Evolutionary conservation across 2,113 vertebrate species (phyloP), one percentile per base, ranked within the genome.

Genomic region (Toxotes chatareus): DNA sequence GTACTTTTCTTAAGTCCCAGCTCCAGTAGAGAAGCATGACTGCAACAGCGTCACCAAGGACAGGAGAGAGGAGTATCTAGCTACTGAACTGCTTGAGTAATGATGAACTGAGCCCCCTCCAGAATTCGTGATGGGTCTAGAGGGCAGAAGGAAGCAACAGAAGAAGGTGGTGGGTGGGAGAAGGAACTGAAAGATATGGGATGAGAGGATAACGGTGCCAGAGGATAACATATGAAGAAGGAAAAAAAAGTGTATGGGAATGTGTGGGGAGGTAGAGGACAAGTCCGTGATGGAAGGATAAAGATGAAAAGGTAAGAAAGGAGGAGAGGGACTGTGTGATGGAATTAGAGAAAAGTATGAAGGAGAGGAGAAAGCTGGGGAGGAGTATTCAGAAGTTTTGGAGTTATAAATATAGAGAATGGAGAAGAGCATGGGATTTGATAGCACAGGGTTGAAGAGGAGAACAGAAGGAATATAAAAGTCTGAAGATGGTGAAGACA

Each of bases 341-440:
- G 61, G 47, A 79, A 86, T 85, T 73, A 61, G 56, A 80, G 42
- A 19, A 40, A 88, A 75, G 27, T 74, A 53, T 85, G 65, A 59
- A 47, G 65, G n/a, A 61, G 51, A 80, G 78, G 38, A 73, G 57
- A 64, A 79, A 67, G 49, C 57, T 57, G 46, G 40, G 64, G 67
- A 65, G 60, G 64, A 75, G 64, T 60, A 79, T 80, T 87, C 27
- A 69, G 57, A 82, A 49, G 81, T 84, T 88, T 69, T 70, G 31
- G 32, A 80, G 68, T 72, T 74, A 63, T 59, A 77, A 64, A 68
- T 61, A 40, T 34, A 6, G 19, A 42, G 27, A 74, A 78, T 53
- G 65, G 62, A 67, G 53, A 69, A 4, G 8, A 79, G 73, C 67
- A 81, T 67, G 23, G 61, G 77, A 67, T 80, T 73, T 86, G 75